Percentiles rank a stretch among this genome's conserved stretches.
Evolutionary conservation across 1,140 invertebrate genomes (phyloP).

Genomic region (Trichomalopsis sarcophagae): DNA sequence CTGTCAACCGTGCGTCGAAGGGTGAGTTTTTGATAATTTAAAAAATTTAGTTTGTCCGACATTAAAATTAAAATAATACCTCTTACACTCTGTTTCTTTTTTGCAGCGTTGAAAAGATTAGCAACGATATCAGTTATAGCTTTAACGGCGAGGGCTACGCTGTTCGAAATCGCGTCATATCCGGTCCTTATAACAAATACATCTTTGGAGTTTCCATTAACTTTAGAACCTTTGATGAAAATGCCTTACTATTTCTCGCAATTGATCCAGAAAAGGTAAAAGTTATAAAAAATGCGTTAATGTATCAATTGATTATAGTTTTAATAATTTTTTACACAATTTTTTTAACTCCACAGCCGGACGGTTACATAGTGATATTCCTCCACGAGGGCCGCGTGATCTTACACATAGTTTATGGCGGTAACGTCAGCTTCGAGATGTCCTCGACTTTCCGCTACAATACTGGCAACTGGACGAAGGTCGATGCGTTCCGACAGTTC

Average conservation of each 20-base stretch:
- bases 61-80: neutral
- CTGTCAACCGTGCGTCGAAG: constrained; percentile 86
- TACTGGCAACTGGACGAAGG: constrained; percentile 85
- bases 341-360: constrained; percentile 71
- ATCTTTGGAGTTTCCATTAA: constrained; percentile 86
- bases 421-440: constrained; percentile 79
- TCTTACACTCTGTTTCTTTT: constrained; percentile 15
- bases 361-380: constrained; percentile 86
- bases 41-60: neutral
- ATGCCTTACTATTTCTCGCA: constrained; percentile 90
- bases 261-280: constrained; percentile 81
- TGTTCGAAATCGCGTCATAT: constrained; percentile 78
- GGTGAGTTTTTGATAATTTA: constrained; percentile 71
- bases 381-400: constrained; percentile 85
- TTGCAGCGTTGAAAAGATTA: constrained; percentile 75
- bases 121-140: constrained; percentile 76
- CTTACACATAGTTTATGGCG: constrained; percentile 84
- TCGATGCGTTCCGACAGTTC: constrained; percentile 79
- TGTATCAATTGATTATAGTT: too few species aligned
- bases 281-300: constrained; percentile 3
- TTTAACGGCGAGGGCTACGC: constrained; percentile 89
- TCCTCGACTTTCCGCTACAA: constrained; percentile 85
- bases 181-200: constrained; percentile 81
- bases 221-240: constrained; percentile 91
- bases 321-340: too few species aligned